A percentile compares a stretch with the other conserved stretches of the same genome.
Conservation (phyloP, 2,888 invertebrate genomes). For the Gymnosoma rotundatum region DNA sequence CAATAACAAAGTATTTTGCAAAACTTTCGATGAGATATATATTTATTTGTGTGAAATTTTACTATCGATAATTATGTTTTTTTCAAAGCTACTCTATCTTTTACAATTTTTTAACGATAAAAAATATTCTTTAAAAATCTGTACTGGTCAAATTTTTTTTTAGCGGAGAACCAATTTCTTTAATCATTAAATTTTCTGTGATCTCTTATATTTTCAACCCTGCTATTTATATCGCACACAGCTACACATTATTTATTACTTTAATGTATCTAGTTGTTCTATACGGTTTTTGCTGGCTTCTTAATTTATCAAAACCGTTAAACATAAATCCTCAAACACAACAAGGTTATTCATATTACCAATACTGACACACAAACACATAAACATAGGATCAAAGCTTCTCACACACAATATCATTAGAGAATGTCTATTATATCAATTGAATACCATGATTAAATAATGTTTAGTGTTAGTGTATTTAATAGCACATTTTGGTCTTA, state of each 20-base stretch:
- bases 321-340: slow-evolving; percentile 45
- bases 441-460: slow-evolving; percentile 51
- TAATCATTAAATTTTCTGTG: no score
- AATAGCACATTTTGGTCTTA: slow-evolving; percentile 45
- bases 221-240: slow-evolving; percentile 27
- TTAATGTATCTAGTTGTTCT: slow-evolving; percentile 21
- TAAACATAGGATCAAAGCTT: not conserved
- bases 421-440: slow-evolving; percentile 12
- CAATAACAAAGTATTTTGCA: no score
- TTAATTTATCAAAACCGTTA: slow-evolving; percentile 42
- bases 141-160: no score
- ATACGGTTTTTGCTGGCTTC: not conserved
- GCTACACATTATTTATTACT: slow-evolving; percentile 46
- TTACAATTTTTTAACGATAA: not conserved
- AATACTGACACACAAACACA: not conserved
- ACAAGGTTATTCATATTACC: slow-evolving; percentile 17
- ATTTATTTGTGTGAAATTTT: not conserved
- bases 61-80: not conserved
- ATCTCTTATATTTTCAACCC: slow-evolving; percentile 7
- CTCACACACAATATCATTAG: not conserved
- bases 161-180: no score
- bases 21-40: no score
- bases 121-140: not conserved
- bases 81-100: not conserved
- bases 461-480: slow-evolving; percentile 65